Conservation (phyloP, 2,888 invertebrate genomes). For the Rotaria macrura region DNA sequence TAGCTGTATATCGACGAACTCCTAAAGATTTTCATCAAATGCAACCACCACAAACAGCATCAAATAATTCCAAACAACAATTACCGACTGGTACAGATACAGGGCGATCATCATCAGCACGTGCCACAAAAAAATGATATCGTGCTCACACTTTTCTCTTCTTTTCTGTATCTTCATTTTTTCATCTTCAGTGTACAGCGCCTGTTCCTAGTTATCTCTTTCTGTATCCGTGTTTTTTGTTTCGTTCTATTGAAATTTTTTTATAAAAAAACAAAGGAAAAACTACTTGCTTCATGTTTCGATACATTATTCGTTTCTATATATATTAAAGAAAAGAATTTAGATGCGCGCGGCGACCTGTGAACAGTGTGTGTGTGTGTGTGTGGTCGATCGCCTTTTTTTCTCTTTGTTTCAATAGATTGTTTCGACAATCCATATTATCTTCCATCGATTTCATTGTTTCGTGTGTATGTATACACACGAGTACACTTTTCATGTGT, state of each 20-base stretch:
- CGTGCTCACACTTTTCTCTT: neutral
- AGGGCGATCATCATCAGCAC: slow-evolving; percentile 1
- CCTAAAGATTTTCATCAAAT: neutral
- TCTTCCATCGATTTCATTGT: neutral
- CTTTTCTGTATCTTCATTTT: slow-evolving; percentile 4
- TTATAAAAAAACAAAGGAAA: neutral
- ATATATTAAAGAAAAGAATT: neutral
- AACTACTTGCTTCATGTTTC: neutral
- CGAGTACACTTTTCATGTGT: neutral
- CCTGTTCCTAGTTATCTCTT: neutral
- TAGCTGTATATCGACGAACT: neutral
- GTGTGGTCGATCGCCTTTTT: neutral
- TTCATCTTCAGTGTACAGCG: neutral
- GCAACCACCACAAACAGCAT: neutral
- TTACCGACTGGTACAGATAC: neutral
- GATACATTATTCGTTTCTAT: neutral
- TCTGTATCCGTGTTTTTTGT: neutral
- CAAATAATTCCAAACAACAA: neutral
- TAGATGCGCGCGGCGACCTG: neutral
- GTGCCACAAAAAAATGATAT: neutral
- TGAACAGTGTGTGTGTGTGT: neutral
- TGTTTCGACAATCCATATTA: neutral
- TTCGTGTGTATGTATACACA: neutral
- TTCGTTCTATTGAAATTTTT: neutral
- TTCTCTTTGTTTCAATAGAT: neutral